Conservation (phyloP, 2,797 vertebrate genomes). For the Rhinichthys osculus region DNA sequence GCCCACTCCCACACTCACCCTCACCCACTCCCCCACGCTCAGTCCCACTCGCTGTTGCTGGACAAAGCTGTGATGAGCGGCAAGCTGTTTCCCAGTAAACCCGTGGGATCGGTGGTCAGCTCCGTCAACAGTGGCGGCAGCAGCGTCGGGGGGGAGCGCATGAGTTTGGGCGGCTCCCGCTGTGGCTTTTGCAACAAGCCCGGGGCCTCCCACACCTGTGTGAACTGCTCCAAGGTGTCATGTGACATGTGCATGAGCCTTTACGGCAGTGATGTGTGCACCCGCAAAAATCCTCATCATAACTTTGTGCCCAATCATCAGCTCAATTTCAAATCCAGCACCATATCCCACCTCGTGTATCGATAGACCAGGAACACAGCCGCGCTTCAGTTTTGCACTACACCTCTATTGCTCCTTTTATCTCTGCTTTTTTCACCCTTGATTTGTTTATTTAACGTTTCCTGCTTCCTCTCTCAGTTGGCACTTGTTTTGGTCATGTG, state of each 20-base stretch:
- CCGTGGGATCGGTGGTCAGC: slow-evolving; percentile 65
- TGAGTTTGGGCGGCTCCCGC: slow-evolving; percentile 66
- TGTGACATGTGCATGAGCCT: slow-evolving; percentile 91
- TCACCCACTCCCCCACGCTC: slow-evolving; percentile 75
- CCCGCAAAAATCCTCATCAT: slow-evolving; percentile 92
- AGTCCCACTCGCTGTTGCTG: slow-evolving; percentile 71
- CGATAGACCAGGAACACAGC: slow-evolving; percentile 80
- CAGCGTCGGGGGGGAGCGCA: slow-evolving; percentile 52
- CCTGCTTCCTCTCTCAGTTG: slow-evolving; percentile 45
- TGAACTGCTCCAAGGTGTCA: slow-evolving; percentile 98
- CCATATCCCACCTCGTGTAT: slow-evolving; percentile 92
- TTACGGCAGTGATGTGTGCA: slow-evolving; percentile 94
- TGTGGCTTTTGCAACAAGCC: slow-evolving; percentile 97
- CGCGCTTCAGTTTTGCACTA: slow-evolving; percentile 37
- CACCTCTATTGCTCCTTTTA: slow-evolving; percentile 14
- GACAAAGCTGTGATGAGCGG: slow-evolving; percentile 79
- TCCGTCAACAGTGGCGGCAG: not conserved
- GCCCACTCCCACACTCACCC: slow-evolving; percentile 75
- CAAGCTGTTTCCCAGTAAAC: slow-evolving; percentile 81
- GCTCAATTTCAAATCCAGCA: slow-evolving; percentile 93
- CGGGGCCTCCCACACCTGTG: slow-evolving; percentile 91
- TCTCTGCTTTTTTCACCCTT: slow-evolving; percentile 6
- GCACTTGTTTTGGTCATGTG: slow-evolving; percentile 70
- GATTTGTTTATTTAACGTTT: slow-evolving; percentile 55
- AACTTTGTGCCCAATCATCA: slow-evolving; percentile 95